Conservation (phyloP, 2,797 vertebrate species). For the Rousettus madagascariensis region DNA sequence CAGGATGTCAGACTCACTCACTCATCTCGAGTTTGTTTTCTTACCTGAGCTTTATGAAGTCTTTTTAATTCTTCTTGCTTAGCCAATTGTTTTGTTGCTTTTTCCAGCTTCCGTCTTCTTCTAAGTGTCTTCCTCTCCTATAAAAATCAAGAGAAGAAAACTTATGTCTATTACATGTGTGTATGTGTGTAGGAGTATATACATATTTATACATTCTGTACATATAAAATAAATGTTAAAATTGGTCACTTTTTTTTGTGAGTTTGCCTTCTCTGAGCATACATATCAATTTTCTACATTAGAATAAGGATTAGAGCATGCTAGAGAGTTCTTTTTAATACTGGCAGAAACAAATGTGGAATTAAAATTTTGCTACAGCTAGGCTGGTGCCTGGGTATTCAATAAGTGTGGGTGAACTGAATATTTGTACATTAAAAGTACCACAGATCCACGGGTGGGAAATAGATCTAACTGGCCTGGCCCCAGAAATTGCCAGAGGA, state of each 20-base stretch:
- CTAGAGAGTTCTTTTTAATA: neutral
- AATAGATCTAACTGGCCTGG: neutral
- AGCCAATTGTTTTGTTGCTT: conserved; percentile 86
- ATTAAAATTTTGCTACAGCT: neutral
- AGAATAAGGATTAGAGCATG: neutral
- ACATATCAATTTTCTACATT: neutral
- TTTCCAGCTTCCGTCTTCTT: conserved; percentile 87
- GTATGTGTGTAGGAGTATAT: neutral
- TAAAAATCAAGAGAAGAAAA: conserved; percentile 51
- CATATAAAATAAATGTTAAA: neutral
- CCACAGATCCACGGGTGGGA: neutral
- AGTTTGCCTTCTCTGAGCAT: neutral
- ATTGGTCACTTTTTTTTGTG: neutral
- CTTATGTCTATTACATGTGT: neutral
- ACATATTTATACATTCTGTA: neutral
- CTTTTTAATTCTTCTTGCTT: conserved; percentile 93
- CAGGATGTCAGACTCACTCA: neutral
- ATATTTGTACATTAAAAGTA: neutral
- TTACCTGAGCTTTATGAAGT: conserved; percentile 96
- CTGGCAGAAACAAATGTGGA: neutral
- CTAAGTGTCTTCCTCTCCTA: conserved; percentile 82
- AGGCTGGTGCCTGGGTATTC: neutral
- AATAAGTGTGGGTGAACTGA: neutral
- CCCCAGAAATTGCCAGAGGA: neutral
- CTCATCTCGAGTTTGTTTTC: neutral